A percentile compares a stretch with the other conserved stretches of the same genome.
Conservation (phyloP, 2,888 invertebrate species). For the Atherix ibis region DNA sequence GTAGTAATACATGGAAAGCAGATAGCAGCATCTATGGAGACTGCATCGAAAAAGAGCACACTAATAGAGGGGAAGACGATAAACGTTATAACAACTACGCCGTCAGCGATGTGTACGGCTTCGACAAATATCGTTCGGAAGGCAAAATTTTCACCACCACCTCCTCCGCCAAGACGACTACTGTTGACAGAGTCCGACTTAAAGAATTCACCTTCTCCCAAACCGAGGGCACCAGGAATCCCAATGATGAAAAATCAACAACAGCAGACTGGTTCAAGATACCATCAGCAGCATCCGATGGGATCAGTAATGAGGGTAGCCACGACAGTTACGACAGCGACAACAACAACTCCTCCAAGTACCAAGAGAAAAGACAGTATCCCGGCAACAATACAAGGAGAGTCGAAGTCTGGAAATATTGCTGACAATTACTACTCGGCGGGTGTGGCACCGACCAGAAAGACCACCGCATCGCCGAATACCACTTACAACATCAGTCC, state of each 20-base stretch:
- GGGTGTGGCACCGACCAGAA: constrained; percentile 17
- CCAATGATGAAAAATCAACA: no score
- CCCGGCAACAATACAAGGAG: background rate
- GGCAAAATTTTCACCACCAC: constrained; percentile 19
- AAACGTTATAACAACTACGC: constrained; percentile 27
- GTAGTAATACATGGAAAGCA: no score
- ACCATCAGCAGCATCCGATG: no score
- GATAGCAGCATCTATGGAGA: no score
- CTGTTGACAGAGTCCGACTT: constrained; percentile 19
- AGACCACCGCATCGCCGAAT: constrained; percentile 13
- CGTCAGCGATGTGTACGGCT: constrained; percentile 43
- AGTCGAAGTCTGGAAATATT: constrained; percentile 27
- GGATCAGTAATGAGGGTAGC: no score
- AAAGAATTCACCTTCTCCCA: constrained; percentile 1
- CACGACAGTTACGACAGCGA: background rate
- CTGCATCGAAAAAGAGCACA: no score
- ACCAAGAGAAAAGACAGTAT: background rate
- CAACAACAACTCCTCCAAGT: background rate
- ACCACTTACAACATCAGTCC: no score
- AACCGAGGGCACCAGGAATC: background rate
- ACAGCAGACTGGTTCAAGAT: no score
- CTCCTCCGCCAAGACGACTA: constrained; percentile 30
- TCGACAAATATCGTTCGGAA: constrained; percentile 31
- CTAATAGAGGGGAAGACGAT: no score
- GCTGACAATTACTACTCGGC: constrained; percentile 36